These are phyloP conservation scores for Aphelenchoides bicaudatus DNA, from an alignment of 2,888 invertebrate species.

Conservation along the genomic window DNA sequence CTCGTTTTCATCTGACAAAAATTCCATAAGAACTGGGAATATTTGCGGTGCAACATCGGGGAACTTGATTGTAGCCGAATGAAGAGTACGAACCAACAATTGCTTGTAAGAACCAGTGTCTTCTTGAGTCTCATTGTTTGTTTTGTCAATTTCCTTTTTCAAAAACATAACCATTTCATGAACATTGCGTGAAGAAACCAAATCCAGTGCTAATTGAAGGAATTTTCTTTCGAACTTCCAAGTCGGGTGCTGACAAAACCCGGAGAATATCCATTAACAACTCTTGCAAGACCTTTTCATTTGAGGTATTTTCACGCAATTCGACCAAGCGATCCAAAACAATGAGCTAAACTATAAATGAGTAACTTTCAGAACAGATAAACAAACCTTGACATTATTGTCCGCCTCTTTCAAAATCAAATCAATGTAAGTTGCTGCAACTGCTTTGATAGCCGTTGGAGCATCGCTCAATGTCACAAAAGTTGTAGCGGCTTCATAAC, in stretches of 20 bases:
- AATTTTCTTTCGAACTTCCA: conserved; percentile 88
- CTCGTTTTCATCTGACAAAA: conserved; percentile 71
- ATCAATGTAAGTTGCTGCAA: conserved; percentile 96
- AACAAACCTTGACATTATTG: conserved; percentile 83
- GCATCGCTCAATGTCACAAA: conserved; percentile 93
- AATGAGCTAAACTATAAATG: conserved; percentile 68
- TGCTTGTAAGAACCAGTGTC: conserved; percentile 88
- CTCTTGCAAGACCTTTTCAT: conserved; percentile 65
- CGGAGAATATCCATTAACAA: conserved; percentile 95
- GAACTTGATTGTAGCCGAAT: conserved; percentile 68
- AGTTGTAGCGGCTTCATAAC: conserved; percentile 95
- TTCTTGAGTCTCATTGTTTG: conserved; percentile 69
- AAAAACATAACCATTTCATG: conserved; percentile 70
- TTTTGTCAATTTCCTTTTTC: conserved; percentile 59
- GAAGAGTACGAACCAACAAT: conserved; percentile 86
- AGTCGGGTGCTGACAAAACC: conserved; percentile 84
- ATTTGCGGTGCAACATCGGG: conserved; percentile 89
- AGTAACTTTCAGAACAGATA: neutral
- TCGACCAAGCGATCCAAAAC: conserved; percentile 87
- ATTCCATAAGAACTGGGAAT: conserved; percentile 85
- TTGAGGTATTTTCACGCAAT: conserved; percentile 68
- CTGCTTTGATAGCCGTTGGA: conserved; percentile 93
- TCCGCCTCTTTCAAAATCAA: conserved; percentile 98
- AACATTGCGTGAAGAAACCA: conserved; percentile 85
- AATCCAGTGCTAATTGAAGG: conserved; percentile 76